Base-by-base conservation (phyloP, 2,113 vertebrate genomes). In the Amphilophus citrinellus region DNA sequence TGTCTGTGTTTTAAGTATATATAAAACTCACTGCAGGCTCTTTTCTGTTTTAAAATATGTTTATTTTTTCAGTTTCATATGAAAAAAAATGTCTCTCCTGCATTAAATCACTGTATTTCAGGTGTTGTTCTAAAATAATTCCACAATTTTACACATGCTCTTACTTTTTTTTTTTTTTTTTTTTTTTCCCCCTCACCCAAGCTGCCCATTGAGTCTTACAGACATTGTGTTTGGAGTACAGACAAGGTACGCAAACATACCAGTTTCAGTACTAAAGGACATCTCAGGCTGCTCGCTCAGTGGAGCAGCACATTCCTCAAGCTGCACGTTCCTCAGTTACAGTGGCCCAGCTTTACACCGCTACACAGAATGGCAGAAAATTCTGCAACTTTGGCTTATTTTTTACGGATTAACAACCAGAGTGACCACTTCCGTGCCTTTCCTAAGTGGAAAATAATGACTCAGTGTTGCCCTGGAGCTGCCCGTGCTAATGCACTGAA, bases 61-160 rank as follows among this genome's bases (percentile, higher is more conserved):
- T 95, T 94, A 84, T 91, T 93, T 91, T 79, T 88, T 89, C 76
- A 87, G 50, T 85, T 91, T 90, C 80, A 88, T 86, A 91, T 91
- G 87, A 90, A 95, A 94, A 95, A 94, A 68, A 91, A 87, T 58
- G 58, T 62, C 56, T 87, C 76, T 30, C 27, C 50, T 82, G 76
- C 78, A 87, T 73, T 75, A 56, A 42, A 84, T 86, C 37, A 18
- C 35, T 61, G 61, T 56, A 44, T 86, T 80, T 87, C 73, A 87
- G 15, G 61, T 50, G 57, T 85, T 18, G 66, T n/a, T 78, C 76
- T 87, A 57, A 39, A 83, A 57, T 61, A 39, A 78, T 82, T 63
- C 42, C 61, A 82, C 71, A 4, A 22, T 84, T 85, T 88, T 84
- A 84, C 63, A 83, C 30, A 68, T 76, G 18, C 6, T 50, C 15